phyloP scores from a whole-genome alignment of 2,888 invertebrate species.

The Eupithecia centaureata region DNA sequence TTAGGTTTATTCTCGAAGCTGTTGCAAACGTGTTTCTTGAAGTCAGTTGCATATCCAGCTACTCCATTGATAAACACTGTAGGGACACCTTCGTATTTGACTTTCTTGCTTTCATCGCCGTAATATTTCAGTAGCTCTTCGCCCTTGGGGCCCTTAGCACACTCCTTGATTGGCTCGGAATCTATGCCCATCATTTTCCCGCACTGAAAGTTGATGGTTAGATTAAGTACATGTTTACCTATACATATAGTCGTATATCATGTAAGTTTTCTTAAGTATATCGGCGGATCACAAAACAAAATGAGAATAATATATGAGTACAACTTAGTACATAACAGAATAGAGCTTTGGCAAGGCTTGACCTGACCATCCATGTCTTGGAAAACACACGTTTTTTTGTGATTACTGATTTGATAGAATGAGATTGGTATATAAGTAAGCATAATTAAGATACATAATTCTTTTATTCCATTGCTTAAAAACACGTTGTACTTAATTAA shows the following conservation, averaged over 20 bases:
- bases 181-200: constrained; percentile 49
- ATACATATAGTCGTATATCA: too few relatives aligned
- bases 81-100: constrained; percentile 50
- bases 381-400: too few relatives aligned
- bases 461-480: too few relatives aligned
- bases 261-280: not conserved
- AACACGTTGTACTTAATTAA: too few relatives aligned
- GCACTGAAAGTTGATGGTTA: constrained; percentile 55
- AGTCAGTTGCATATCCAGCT: constrained; percentile 40
- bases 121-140: constrained; percentile 50
- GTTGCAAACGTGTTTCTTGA: constrained; percentile 50
- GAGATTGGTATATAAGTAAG: too few relatives aligned
- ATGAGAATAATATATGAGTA: not conserved
- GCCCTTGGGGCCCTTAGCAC: constrained; percentile 57
- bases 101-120: constrained; percentile 53
- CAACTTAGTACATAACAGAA: not conserved
- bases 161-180: constrained; percentile 52
- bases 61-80: constrained; percentile 57
- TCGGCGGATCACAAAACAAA: too few relatives aligned
- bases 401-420: too few relatives aligned
- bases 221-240: not conserved
- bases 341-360: not conserved
- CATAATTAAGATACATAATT: too few relatives aligned
- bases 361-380: too few relatives aligned
- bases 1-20: constrained; percentile 5